Base-by-base conservation (phyloP, 2,797 vertebrate genomes). In the Emys orbicularis region DNA sequence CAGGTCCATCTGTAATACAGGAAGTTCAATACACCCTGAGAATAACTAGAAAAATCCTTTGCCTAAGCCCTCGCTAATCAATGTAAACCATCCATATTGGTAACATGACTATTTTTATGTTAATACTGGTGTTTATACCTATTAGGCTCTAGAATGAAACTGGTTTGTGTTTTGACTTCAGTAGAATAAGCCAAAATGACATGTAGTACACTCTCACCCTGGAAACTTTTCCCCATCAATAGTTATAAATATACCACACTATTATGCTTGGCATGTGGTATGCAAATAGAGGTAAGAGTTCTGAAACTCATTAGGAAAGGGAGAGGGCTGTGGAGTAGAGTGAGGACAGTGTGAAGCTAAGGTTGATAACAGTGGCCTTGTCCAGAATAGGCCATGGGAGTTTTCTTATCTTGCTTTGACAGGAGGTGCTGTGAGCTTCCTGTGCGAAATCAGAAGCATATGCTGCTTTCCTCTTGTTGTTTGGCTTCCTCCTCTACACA, bases 401-500 rank as follows among this genome's bases (percentile, higher is more conserved):
- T 98, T 98, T 99, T 99, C 99, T 99, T 99, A 99, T 99, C 99
- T 99, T 97, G 95, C 99, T 99, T 92, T 98, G 99, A 99, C 99
- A 99, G 99, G 99, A 99, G 99, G 99, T 98, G 98, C 99, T 98
- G 98, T 98, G 98, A 98, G 98, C 98, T 99, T 99, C 99, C 99
- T 99, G 99, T 99, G 99, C 99, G 98, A 99, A 99, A 99, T 99
- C 99, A 99, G 98, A 99, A 99, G 99, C 98, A 98, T 99, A 99
- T 88, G 97, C 98, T 93, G 98, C 98, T 99, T 99, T 99, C 99
- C 99, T 99, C 99, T 99, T 98, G 99, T 99, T 99, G 99, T 99
- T 99, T 99, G 98, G 99, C 99, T 99, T 99, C 99, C 99, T 99
- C 99, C 98, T 97, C 99, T 98, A 99, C 98, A 98, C 98, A 99